Conservation (phyloP, 1,140 invertebrate species). For the Yoshiicerus persimilis region DNA sequence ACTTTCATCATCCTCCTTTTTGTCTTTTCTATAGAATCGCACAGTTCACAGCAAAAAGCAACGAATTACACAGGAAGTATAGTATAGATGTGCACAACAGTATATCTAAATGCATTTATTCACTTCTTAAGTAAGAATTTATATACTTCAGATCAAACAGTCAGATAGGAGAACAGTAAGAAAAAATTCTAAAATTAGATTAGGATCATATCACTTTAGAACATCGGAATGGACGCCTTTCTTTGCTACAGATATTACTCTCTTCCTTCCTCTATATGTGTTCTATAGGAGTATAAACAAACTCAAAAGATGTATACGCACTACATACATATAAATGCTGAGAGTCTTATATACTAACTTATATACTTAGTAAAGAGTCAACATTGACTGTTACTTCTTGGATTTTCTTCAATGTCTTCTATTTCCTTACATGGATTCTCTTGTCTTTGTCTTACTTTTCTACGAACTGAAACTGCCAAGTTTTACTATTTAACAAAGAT, state of each 20-base stretch:
- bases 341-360: too few species aligned
- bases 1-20: not conserved
- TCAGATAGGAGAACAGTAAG: not conserved
- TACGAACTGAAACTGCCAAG: not conserved
- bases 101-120: not conserved
- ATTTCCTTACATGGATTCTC: not conserved
- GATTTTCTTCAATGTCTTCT: not conserved
- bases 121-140: too few species aligned
- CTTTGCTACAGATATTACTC: not conserved
- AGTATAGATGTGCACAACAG: too few species aligned
- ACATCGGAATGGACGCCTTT: not conserved
- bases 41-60: not conserved
- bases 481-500: not conserved
- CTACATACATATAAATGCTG: too few species aligned
- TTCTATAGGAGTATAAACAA: too few species aligned
- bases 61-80: not conserved
- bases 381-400: not conserved
- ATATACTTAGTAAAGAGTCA: too few species aligned
- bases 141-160: not conserved
- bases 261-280: not conserved
- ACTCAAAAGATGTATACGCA: too few species aligned
- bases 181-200: conserved; percentile 31
- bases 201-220: conserved; percentile 1
- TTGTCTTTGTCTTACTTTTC: not conserved
- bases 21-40: not conserved